phyloP scores from a whole-genome alignment of 2,888 invertebrate genomes.

The Norana najaformis region DNA sequence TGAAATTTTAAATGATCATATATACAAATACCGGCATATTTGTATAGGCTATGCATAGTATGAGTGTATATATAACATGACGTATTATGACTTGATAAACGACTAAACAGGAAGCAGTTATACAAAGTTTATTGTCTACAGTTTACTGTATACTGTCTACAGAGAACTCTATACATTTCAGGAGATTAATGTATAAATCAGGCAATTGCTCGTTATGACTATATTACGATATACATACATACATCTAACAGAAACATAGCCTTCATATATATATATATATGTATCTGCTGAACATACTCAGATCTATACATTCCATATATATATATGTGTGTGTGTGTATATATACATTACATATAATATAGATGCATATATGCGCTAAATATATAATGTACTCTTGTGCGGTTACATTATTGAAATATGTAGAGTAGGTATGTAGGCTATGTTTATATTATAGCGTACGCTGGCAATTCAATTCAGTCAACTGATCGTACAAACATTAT shows the following conservation, averaged over 20 bases:
- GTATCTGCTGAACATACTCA: not conserved
- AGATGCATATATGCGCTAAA: no score
- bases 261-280: not conserved
- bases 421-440: no score
- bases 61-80: slow-evolving; percentile 1
- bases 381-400: no score
- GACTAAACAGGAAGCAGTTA: slow-evolving; percentile 13
- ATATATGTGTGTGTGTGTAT: no score
- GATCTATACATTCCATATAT: not conserved
- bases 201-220: not conserved
- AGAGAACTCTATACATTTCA: not conserved
- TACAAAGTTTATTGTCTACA: not conserved
- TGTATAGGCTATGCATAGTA: no score
- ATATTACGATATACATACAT: no score
- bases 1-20: not conserved
- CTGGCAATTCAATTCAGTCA: no score
- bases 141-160: not conserved
- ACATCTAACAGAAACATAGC: not conserved
- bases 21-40: no score
- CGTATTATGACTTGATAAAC: slow-evolving; percentile 5
- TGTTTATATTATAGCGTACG: no score
- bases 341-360: no score
- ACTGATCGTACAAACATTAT: no score
- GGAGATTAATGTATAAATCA: not conserved
- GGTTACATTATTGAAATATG: no score